phyloP scores from a whole-genome alignment of 2,113 vertebrate genomes.

The Eudorcas thomsonii region DNA sequence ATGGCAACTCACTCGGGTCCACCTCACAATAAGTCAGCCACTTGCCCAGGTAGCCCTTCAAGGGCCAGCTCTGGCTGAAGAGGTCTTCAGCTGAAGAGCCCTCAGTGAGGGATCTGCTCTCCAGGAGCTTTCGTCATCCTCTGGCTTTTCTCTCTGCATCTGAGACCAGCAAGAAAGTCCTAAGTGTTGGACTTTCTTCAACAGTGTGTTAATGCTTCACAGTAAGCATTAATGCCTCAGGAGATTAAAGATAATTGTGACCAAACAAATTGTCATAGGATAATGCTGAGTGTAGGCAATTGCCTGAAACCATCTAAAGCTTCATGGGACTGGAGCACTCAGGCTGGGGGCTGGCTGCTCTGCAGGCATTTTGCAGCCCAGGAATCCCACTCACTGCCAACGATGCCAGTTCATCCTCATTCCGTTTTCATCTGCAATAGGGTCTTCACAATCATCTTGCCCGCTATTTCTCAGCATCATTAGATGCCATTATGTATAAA shows the following conservation, averaged over 20 bases:
- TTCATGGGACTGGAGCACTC: neutral
- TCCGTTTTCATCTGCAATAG: neutral
- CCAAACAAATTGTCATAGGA: neutral
- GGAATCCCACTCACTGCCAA: neutral
- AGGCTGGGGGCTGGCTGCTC: neutral
- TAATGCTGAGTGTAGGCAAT: neutral
- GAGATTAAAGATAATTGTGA: neutral
- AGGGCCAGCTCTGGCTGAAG: fast-evolving
- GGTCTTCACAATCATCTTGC: neutral
- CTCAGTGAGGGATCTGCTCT: neutral
- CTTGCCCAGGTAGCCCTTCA: neutral
- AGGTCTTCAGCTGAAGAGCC: neutral
- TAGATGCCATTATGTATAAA: neutral
- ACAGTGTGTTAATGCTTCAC: neutral
- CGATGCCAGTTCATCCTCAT: neutral
- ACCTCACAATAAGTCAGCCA: neutral
- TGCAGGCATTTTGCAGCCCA: neutral
- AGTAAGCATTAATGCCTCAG: neutral
- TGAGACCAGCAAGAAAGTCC: neutral
- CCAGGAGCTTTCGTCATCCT: neutral
- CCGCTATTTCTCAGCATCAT: neutral
- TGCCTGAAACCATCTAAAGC: neutral
- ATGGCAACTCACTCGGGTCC: neutral
- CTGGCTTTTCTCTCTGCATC: neutral
- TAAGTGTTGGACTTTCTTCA: no score